Conservation (phyloP, 2,113 vertebrate genomes). For the Alaudala cheleensis region DNA sequence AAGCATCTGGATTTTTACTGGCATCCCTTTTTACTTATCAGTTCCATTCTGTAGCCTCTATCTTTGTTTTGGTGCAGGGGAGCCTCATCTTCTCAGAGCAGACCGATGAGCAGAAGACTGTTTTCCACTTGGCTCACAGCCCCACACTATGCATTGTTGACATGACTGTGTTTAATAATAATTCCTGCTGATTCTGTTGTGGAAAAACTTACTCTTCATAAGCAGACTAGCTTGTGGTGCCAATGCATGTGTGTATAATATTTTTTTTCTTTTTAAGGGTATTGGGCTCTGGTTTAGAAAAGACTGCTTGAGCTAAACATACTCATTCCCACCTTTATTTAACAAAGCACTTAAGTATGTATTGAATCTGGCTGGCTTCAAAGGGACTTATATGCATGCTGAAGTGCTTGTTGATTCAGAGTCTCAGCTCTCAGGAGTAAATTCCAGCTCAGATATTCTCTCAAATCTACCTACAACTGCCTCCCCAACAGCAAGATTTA, state of each 20-base stretch:
- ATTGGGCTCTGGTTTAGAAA: not conserved
- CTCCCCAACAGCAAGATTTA: not conserved
- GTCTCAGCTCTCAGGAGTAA: not conserved
- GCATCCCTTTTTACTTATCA: not conserved
- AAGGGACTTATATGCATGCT: not conserved
- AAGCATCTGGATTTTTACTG: conserved; percentile 9
- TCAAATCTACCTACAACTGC: not conserved
- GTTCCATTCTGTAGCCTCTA: not conserved
- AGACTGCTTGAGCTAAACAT: not conserved
- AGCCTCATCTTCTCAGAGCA: not conserved
- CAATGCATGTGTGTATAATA: conserved; percentile 21
- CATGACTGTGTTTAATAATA: conserved; percentile 62
- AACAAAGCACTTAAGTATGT: not conserved
- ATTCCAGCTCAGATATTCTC: not conserved
- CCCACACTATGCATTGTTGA: not conserved
- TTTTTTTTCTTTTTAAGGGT: not conserved
- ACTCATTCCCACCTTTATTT: conserved; percentile 17
- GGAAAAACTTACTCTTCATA: conserved; percentile 61
- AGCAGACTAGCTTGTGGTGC: conserved; percentile 16
- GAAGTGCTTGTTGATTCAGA: not conserved
- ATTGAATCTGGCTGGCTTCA: conserved; percentile 8
- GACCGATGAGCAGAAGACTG: conserved; percentile 1
- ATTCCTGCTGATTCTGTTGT: conserved; percentile 62
- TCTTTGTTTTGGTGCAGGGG: not conserved
- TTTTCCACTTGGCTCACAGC: conserved; percentile 44